Conservation (phyloP, 2,113 vertebrate genomes). For the Vidua macroura region DNA sequence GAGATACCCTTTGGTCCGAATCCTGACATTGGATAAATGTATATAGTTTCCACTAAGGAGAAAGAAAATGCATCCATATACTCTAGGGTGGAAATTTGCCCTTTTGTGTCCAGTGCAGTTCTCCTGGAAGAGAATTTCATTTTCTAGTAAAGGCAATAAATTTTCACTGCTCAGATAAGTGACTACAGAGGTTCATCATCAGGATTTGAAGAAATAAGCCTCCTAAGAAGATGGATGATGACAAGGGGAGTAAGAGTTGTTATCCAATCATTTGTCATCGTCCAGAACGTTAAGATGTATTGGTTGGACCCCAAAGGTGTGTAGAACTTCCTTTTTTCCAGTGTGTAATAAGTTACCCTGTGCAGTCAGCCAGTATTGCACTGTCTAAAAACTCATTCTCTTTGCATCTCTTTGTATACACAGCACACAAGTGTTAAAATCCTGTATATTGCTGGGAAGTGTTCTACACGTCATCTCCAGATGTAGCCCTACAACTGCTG, state of each 20-base stretch:
- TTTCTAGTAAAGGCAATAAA: constrained; percentile 65
- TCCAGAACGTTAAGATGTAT: constrained; percentile 60
- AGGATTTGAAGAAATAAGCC: constrained; percentile 66
- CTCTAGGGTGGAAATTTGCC: constrained; percentile 28
- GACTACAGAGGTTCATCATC: constrained; percentile 67
- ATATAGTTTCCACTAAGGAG: neutral
- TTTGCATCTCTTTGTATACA: neutral
- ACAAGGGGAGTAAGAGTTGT: constrained; percentile 63
- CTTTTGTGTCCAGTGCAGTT: constrained; percentile 51
- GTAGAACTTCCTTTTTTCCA: constrained; percentile 26
- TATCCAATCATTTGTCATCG: constrained; percentile 67
- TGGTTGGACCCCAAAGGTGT: constrained; percentile 15
- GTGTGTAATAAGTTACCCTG: neutral
- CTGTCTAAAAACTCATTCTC: neutral
- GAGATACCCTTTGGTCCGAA: constrained; percentile 4
- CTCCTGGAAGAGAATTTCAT: constrained; percentile 61
- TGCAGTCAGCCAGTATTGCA: neutral
- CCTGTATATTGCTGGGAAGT: neutral
- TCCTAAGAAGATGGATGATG: constrained; percentile 66
- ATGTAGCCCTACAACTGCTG: neutral
- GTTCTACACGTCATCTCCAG: neutral
- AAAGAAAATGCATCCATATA: neutral
- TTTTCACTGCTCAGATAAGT: constrained; percentile 62
- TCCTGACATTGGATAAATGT: constrained; percentile 3
- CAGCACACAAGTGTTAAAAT: neutral